Evolutionary conservation across 2,888 invertebrate genomes (phyloP).

Genomic region (Leptinotarsa haldemani): DNA sequence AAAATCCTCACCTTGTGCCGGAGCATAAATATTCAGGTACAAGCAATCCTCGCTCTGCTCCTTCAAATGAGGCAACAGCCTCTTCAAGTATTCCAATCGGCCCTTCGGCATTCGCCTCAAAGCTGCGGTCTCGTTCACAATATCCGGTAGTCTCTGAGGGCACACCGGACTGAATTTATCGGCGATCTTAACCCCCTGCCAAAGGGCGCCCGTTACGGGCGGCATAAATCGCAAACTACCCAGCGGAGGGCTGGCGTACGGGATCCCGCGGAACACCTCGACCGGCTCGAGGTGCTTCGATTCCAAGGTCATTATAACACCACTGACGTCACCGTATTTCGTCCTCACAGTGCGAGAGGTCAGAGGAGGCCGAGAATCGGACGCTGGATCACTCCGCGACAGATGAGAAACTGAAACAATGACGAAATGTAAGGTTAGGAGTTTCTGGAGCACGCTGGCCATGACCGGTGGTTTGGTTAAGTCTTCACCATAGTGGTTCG

Average conservation of each 20-base stretch:
- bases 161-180: constrained; percentile 92
- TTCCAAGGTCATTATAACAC: constrained; percentile 85
- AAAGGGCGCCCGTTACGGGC: constrained; percentile 91
- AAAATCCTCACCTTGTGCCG: constrained; percentile 82
- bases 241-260: constrained; percentile 92
- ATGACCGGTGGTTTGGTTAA: constrained; percentile 13
- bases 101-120: constrained; percentile 89
- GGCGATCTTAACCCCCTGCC: constrained; percentile 90
- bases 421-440: constrained; percentile 31
- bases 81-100: constrained; percentile 86
- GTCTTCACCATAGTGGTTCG: constrained; percentile 22
- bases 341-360: constrained; percentile 88
- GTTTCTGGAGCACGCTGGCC: constrained; percentile 19
- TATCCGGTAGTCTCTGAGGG: constrained; percentile 89
- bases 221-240: constrained; percentile 95
- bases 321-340: constrained; percentile 88
- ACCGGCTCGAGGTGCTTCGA: constrained; percentile 87
- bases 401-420: constrained; percentile 40
- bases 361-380: constrained; percentile 67
- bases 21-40: constrained; percentile 96
- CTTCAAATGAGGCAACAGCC: constrained; percentile 86
- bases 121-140: constrained; percentile 85
- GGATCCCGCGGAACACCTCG: constrained; percentile 92
- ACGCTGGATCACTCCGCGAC: constrained; percentile 53
- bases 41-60: constrained; percentile 98